phyloP scores from a whole-genome alignment of 1,140 invertebrate species.

The Octopus bimaculoides region DNA sequence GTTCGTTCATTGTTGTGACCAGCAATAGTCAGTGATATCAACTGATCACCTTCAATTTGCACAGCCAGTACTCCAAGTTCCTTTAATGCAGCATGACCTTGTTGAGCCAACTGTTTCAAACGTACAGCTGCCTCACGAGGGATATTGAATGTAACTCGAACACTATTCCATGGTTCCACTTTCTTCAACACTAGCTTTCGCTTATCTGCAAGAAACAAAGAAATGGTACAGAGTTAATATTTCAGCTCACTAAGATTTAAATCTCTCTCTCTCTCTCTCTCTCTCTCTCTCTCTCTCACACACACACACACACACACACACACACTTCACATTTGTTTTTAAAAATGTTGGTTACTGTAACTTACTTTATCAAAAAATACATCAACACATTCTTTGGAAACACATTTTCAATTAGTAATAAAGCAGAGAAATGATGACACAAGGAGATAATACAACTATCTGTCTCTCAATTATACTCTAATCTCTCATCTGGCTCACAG shows the following conservation, averaged over 20 bases:
- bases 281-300: too few relatives aligned
- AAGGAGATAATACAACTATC: too few relatives aligned
- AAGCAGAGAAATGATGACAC: too few relatives aligned
- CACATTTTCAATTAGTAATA: too few relatives aligned
- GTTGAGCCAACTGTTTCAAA: conserved; percentile 83
- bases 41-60: conserved; percentile 91
- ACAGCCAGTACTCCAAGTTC: conserved; percentile 92
- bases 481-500: too few relatives aligned
- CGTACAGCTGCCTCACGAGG: conserved; percentile 88
- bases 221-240: background rate
- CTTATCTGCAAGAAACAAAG: conserved; percentile 36
- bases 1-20: conserved; percentile 69
- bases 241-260: background rate
- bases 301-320: too few relatives aligned
- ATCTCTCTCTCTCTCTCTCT: background rate
- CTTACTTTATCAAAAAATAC: too few relatives aligned
- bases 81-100: conserved; percentile 80
- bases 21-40: conserved; percentile 84
- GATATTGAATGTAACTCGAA: conserved; percentile 93
- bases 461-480: too few relatives aligned
- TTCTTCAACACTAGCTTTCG: conserved; percentile 65
- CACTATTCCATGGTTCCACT: conserved; percentile 98
- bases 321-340: too few relatives aligned
- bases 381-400: too few relatives aligned
- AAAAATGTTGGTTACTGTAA: too few relatives aligned